Base-by-base conservation (phyloP, 2,113 vertebrate species). In the Bambusicola thoracicus region DNA sequence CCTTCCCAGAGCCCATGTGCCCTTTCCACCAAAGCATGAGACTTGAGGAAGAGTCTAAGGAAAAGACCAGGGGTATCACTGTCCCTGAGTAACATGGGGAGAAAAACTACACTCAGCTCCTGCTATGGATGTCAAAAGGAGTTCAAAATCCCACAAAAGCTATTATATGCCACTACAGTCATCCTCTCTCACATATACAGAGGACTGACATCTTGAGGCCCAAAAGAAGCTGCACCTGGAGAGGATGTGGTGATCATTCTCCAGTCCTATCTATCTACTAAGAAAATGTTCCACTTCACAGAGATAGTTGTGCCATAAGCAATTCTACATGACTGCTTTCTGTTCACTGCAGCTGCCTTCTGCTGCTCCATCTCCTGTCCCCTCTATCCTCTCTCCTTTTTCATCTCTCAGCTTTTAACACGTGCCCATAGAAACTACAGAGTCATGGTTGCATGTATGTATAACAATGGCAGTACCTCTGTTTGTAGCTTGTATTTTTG, bases 401-500 rank as follows among this genome's bases (percentile, higher is more conserved):
- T 44, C 0, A 0, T 30, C 15, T 30, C 30, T 20, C 32, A 29
- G 38, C 27, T 72, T 89, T 80, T 89, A 80, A 5, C 6, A 21
- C 1, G 5, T 40, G 32, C 20, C 49, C 29, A 43, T 14, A 48
- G 51, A 61, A 72, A 84, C 22, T 75, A 16, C 17, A 59, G 41
- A 25, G n/a, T 13, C 36, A 22, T 7, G 15, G 12, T 5, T 74
- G 16, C 68, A 30, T 73, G 67, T 66, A 19, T 2, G 5, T 46
- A 17, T 56, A 67, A 40, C 41, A 48, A 40, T 12, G 44, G 21
- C 40, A 44, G 3, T 96, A 99, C 99, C 98, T 99, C 99, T 40
- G 97, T 97, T 81, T 98, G 98, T 40, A 99, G 97, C 55, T 98
- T 98, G 6, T 97, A 97, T 85, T 98, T 99, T 95, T 99, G 99